Evolutionary conservation across 2,888 invertebrate species (phyloP).

Genomic region (Drosophila neonasuta): DNA sequence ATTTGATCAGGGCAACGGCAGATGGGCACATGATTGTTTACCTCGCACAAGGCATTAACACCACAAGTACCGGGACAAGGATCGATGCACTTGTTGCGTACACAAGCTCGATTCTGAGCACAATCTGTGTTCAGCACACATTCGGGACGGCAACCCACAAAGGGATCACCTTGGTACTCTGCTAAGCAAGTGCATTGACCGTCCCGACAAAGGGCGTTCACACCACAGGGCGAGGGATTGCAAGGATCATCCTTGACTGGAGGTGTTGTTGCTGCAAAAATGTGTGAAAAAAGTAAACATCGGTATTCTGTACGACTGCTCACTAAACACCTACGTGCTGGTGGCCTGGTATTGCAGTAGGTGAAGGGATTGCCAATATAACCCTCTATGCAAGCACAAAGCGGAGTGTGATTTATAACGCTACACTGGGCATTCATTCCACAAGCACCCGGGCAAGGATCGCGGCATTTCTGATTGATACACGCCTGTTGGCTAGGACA

Average conservation of each 20-base stretch:
- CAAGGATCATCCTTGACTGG: slow-evolving; percentile 84
- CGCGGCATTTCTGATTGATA: slow-evolving; percentile 88
- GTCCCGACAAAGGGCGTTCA: slow-evolving; percentile 87
- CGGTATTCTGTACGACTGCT: neutral
- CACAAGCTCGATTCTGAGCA: slow-evolving; percentile 86
- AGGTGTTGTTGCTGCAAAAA: slow-evolving; percentile 67
- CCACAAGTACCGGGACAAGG: slow-evolving; percentile 90
- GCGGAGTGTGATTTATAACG: slow-evolving; percentile 87
- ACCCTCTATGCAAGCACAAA: slow-evolving; percentile 86
- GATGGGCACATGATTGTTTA: slow-evolving; percentile 90
- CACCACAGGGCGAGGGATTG: slow-evolving; percentile 89
- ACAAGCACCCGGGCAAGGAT: slow-evolving; percentile 89
- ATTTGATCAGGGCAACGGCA: slow-evolving; percentile 89
- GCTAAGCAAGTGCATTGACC: slow-evolving; percentile 87
- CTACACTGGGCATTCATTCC: slow-evolving; percentile 86
- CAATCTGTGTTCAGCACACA: slow-evolving; percentile 90
- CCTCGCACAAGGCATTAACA: slow-evolving; percentile 89
- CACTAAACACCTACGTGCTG: slow-evolving; percentile 71
- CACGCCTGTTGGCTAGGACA: slow-evolving; percentile 88
- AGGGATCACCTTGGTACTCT: slow-evolving; percentile 90
- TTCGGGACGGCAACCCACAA: slow-evolving; percentile 89
- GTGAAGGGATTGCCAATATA: slow-evolving; percentile 85
- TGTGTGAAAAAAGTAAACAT: slow-evolving; percentile 11
- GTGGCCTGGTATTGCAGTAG: slow-evolving; percentile 81
- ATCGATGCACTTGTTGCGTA: slow-evolving; percentile 88